Base-by-base conservation (phyloP, 2,113 vertebrate species). In the Nothocercus julius region DNA sequence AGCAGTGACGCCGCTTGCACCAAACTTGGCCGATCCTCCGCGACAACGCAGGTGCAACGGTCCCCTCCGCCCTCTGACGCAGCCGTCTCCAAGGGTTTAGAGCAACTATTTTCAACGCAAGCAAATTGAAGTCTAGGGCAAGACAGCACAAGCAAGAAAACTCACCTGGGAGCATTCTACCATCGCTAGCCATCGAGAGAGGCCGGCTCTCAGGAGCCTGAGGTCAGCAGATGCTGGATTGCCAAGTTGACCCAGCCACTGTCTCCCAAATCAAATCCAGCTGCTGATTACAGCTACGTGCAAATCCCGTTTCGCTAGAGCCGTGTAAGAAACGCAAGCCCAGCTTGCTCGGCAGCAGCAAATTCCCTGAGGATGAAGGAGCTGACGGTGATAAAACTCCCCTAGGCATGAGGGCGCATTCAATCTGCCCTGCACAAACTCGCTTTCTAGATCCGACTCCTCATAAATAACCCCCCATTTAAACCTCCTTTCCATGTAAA, bases 341-440 rank as follows among this genome's bases (percentile, higher is more conserved):
- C 3, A 1, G 22, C 0, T 5, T 0, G 2, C 54, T 63, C 6
- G 40, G 36, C 34, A 22, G 16, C 7, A 3, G 22, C 13, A 4
- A 27, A 5, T 51, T 85, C 76, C 64, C 36, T 0, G 17, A 0
- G 18, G 86, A 78, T 40, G 42, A 8, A 3, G 36, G 36, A 24
- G 61, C 17, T 47, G 66, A 32, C 9, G 30, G 16, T 18, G 28
- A 17, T 11, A 58, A 30, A 30, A 58, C 28, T 32, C 18, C 54
- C 28, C 28, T 6, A 17, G 54, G 18, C 9, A 16, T 18, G 30
- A 58, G 54, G 54, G 11, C 30, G 25, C 9, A 14, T 32, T 75
- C 32, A 75, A 27, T 36, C 44, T 58, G 40, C 28, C 18, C 47
- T 59, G 15, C 59, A 36, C 15, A 53, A 42, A 25, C 34, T 19